A percentile compares a stretch with the other conserved stretches of the same genome.
phyloP scores from a whole-genome alignment of 2,797 vertebrate species.

The Scarus forsteni region DNA sequence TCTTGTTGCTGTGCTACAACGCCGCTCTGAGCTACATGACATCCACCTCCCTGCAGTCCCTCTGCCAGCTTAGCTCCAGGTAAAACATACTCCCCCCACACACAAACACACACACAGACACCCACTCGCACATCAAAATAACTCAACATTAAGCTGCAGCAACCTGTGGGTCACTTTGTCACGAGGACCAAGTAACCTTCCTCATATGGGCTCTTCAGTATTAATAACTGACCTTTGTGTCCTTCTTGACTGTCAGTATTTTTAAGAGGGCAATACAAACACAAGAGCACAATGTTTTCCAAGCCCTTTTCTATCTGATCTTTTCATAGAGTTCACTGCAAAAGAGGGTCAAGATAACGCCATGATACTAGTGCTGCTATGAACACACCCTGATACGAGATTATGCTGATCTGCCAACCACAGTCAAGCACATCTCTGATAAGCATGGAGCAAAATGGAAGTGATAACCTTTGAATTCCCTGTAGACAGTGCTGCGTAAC shows the following conservation, averaged over 20 bases:
- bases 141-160: not conserved
- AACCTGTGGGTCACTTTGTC: slow-evolving; percentile 12
- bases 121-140: slow-evolving; percentile 17
- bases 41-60: slow-evolving; percentile 92
- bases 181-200: not conserved
- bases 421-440: slow-evolving; percentile 46
- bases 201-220: too few species aligned
- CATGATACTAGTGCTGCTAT: slow-evolving; percentile 32
- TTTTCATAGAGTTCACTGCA: slow-evolving; percentile 68
- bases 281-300: slow-evolving; percentile 18
- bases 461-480: slow-evolving; percentile 35
- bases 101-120: slow-evolving; percentile 16
- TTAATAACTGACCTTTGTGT: slow-evolving; percentile 7
- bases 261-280: slow-evolving; percentile 6
- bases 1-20: slow-evolving; percentile 97
- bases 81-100: slow-evolving; percentile 65
- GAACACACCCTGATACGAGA: slow-evolving; percentile 40
- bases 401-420: slow-evolving; percentile 48
- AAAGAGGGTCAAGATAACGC: slow-evolving; percentile 49
- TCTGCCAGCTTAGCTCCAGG: slow-evolving; percentile 98
- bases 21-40: slow-evolving; percentile 95
- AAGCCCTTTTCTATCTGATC: slow-evolving; percentile 67
- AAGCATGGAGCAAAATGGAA: slow-evolving; percentile 37
- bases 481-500: slow-evolving; percentile 20
- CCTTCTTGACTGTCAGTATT: not conserved